These are phyloP conservation scores for Aspidiotus rigidus DNA, from an alignment of 2,888 invertebrate genomes.

Conservation along the genomic window DNA sequence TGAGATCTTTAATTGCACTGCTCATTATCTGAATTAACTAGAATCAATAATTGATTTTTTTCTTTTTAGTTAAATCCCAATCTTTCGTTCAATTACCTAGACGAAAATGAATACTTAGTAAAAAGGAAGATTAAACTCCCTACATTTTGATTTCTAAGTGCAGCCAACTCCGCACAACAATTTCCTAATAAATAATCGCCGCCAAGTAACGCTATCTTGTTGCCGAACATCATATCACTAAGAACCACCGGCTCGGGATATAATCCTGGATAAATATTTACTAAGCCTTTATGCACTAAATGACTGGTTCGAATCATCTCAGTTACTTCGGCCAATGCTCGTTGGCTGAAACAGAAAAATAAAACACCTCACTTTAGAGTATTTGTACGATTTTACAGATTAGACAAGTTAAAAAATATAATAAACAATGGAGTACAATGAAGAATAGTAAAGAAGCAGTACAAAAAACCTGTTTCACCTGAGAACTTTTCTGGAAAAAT, in stretches of 20 bases:
- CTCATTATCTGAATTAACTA: constrained; percentile 54
- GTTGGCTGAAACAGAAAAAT: constrained; percentile 54
- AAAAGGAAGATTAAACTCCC: constrained; percentile 7
- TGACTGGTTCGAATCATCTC: constrained; percentile 93
- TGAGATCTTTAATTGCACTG: constrained; percentile 75
- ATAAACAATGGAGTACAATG: no score
- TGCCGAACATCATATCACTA: constrained; percentile 84
- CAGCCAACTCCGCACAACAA: constrained; percentile 77
- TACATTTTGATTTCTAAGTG: constrained; percentile 53
- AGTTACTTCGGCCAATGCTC: constrained; percentile 85
- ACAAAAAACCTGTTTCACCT: no score
- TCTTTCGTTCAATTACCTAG: neutral
- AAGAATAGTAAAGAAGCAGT: no score
- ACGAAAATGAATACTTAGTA: neutral
- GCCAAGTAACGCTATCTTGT: constrained; percentile 85
- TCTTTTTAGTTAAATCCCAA: no score
- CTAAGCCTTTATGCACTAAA: constrained; percentile 77
- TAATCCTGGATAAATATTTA: constrained; percentile 62
- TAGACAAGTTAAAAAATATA: no score
- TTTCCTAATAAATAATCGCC: constrained; percentile 86
- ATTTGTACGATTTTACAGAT: neutral
- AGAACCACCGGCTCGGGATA: constrained; percentile 51
- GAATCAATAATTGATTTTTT: constrained; percentile 1
- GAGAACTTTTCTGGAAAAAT: no score
- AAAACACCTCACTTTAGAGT: neutral